These are phyloP conservation scores for Eristalinus sepulchralis DNA, from an alignment of 2,888 invertebrate species.

Conservation along the genomic window DNA sequence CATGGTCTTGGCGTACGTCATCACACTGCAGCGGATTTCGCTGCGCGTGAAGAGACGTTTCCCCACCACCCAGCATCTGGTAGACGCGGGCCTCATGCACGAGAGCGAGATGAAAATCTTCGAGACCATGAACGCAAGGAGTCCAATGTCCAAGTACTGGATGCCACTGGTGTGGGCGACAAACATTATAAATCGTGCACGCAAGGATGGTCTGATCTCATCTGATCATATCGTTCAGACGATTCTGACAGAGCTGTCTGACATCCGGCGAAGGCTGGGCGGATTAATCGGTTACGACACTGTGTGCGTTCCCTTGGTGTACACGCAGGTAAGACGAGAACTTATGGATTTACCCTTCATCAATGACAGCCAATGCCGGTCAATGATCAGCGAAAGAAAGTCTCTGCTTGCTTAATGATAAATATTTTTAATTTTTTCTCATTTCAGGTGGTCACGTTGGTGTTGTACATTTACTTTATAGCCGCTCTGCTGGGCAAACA, in stretches of 20 bases:
- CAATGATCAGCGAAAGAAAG: neutral
- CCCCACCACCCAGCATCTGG: constrained; percentile 94
- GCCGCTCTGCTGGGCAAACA: constrained; percentile 94
- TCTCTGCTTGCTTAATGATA: neutral
- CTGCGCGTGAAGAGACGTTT: constrained; percentile 93
- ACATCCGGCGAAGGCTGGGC: constrained; percentile 91
- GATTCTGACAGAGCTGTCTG: constrained; percentile 92
- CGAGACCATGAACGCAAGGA: constrained; percentile 93
- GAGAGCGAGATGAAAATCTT: constrained; percentile 95
- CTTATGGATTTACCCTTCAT: constrained; percentile 4
- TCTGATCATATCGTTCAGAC: constrained; percentile 97
- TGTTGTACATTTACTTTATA: constrained; percentile 94
- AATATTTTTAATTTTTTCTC: constrained; percentile 31
- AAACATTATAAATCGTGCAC: constrained; percentile 92
- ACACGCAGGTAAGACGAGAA: constrained; percentile 88
- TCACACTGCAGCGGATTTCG: constrained; percentile 93
- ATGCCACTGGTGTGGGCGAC: constrained; percentile 97
- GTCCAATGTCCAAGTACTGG: constrained; percentile 95
- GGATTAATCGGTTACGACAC: constrained; percentile 94
- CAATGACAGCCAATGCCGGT: constrained; percentile 1
- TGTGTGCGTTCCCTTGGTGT: constrained; percentile 94
- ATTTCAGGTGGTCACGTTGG: constrained; percentile 93
- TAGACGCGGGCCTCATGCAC: constrained; percentile 94
- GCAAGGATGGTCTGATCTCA: constrained; percentile 91
- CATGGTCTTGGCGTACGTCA: constrained; percentile 93